Evolutionary conservation across 2,888 invertebrate genomes (phyloP).

Genomic region (Drosophila cracens): DNA sequence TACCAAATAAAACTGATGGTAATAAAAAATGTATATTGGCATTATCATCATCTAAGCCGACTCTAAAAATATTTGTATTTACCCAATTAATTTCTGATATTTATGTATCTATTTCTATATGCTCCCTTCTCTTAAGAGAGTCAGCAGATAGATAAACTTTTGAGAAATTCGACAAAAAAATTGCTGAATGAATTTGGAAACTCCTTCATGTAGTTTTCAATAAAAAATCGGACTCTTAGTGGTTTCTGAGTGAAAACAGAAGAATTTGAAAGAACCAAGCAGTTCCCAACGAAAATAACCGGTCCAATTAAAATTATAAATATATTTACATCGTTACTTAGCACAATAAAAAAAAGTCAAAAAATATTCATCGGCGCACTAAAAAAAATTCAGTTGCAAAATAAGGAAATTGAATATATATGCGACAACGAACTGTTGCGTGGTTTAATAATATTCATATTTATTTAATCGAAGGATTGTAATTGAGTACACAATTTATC

Average conservation of each 20-base stretch:
- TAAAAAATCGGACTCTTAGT: not conserved
- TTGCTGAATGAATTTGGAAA: not conserved
- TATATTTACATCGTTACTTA: not conserved
- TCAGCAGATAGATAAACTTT: not conserved
- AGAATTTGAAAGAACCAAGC: not conserved
- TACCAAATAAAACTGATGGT: not conserved
- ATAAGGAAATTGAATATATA: constrained; percentile 1
- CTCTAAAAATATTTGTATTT: not conserved
- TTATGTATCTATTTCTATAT: not conserved
- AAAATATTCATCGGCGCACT: not conserved
- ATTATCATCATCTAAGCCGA: not conserved
- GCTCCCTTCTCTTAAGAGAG: not conserved
- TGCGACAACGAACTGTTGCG: constrained; percentile 5
- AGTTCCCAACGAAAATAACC: not conserved
- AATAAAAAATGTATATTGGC: not conserved
- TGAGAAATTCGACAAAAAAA: not conserved
- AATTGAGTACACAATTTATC: not conserved
- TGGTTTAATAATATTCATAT: constrained; percentile 3
- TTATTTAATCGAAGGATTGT: too few relatives aligned
- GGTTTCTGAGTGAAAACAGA: not conserved
- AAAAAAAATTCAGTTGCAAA: not conserved
- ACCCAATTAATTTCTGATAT: not conserved
- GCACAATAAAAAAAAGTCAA: not conserved
- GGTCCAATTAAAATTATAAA: not conserved
- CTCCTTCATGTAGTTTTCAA: not conserved